These are phyloP conservation scores for Andrena dorsata DNA, from an alignment of 2,888 invertebrate species.

Conservation along the genomic window DNA sequence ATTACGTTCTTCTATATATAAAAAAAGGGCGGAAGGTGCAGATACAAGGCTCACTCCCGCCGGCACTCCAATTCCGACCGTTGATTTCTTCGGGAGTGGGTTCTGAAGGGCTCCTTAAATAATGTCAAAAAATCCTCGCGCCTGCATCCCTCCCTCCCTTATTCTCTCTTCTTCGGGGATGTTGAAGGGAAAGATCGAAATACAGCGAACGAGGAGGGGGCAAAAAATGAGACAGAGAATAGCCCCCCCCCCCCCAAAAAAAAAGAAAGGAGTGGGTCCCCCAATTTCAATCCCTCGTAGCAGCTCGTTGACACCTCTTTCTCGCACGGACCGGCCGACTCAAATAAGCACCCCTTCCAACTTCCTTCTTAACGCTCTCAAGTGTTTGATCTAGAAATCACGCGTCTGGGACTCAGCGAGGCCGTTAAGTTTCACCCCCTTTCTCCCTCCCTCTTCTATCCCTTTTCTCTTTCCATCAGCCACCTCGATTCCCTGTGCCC, in stretches of 20 bases:
- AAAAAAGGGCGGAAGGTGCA: slow-evolving; percentile 56
- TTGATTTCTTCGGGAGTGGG: slow-evolving; percentile 73
- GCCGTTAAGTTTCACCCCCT: slow-evolving; percentile 76
- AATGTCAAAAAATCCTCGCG: slow-evolving; percentile 72
- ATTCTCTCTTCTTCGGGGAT: not conserved
- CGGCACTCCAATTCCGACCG: slow-evolving; percentile 66
- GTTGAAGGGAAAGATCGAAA: slow-evolving; percentile 32
- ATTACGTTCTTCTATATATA: slow-evolving; percentile 61
- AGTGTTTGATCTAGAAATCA: slow-evolving; percentile 81
- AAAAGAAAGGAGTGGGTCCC: slow-evolving; percentile 45
- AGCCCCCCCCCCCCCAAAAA: not conserved
- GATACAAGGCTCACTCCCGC: slow-evolving; percentile 53
- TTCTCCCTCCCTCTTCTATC: slow-evolving; percentile 34
- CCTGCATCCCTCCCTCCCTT: slow-evolving; percentile 17
- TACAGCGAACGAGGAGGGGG: slow-evolving; percentile 6
- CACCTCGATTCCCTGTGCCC: slow-evolving; percentile 22
- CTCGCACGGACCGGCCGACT: slow-evolving; percentile 51
- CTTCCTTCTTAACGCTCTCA: slow-evolving; percentile 76
- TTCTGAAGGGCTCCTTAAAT: slow-evolving; percentile 75
- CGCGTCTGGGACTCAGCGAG: slow-evolving; percentile 67
- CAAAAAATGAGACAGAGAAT: slow-evolving; percentile 22
- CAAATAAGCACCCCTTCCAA: slow-evolving; percentile 68
- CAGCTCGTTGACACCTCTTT: slow-evolving; percentile 68
- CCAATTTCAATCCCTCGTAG: slow-evolving; percentile 63
- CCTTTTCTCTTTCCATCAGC: slow-evolving; percentile 42